These are phyloP conservation scores for Leptinotarsa defecta DNA, from an alignment of 1,140 invertebrate genomes.

Conservation along the genomic window DNA sequence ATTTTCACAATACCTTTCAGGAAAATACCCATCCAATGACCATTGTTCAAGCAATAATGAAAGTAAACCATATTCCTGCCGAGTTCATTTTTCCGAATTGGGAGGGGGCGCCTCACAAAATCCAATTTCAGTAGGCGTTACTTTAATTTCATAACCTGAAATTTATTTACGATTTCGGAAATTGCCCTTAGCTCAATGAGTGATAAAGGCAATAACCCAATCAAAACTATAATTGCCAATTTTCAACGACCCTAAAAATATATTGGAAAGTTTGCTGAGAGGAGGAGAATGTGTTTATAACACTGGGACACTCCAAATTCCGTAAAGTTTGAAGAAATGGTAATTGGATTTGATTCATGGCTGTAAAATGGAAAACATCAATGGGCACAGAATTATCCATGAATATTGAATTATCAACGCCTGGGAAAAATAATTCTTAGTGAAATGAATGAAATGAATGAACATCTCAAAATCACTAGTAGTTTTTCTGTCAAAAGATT, in stretches of 20 bases:
- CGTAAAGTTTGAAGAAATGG: neutral
- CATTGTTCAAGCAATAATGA: neutral
- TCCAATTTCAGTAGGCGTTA: constrained; percentile 35
- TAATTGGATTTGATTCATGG: neutral
- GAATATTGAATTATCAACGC: neutral
- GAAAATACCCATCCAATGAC: too few relatives aligned
- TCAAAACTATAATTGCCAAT: constrained; percentile 21
- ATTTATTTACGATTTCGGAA: constrained; percentile 33
- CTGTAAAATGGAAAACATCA: neutral
- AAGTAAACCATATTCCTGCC: neutral
- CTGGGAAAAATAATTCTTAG: too few relatives aligned
- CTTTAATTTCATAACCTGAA: constrained; percentile 38
- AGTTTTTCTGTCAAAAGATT: too few relatives aligned
- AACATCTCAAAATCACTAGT: too few relatives aligned
- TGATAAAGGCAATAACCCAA: constrained; percentile 20
- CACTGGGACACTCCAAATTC: neutral
- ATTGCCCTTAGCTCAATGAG: constrained; percentile 37
- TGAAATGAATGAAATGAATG: too few relatives aligned
- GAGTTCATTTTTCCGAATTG: neutral
- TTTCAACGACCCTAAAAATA: constrained; percentile 14
- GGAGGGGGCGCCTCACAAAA: constrained; percentile 6
- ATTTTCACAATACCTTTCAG: too few relatives aligned
- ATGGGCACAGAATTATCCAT: neutral
- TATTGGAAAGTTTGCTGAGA: constrained; percentile 10
- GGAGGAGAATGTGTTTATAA: constrained; percentile 1